phyloP scores from a whole-genome alignment of 2,113 vertebrate genomes.

The Anarrhichthys ocellatus region DNA sequence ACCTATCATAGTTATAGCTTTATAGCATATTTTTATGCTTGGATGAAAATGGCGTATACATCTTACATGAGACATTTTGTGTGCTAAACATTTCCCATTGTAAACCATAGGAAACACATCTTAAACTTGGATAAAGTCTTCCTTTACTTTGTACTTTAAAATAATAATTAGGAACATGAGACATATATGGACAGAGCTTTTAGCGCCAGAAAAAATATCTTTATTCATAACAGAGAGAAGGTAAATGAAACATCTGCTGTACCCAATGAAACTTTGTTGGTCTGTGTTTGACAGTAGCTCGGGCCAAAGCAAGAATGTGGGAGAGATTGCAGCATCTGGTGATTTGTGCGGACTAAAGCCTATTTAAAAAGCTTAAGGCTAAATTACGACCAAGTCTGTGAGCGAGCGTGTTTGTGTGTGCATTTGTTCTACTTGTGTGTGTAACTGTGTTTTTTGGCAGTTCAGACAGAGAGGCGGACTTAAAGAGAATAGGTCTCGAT shows the following conservation, averaged over 20 bases:
- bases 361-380: conserved; percentile 65
- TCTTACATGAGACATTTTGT: not conserved
- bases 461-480: conserved; percentile 31
- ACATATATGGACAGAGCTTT: not conserved
- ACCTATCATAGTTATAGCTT: not conserved
- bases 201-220: conserved; percentile 6
- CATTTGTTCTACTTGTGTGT: conserved; percentile 27
- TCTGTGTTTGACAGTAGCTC: conserved; percentile 51
- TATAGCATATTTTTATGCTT: not conserved
- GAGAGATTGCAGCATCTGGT: conserved; percentile 75
- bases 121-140: not conserved
- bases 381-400: conserved; percentile 52
- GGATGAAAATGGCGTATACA: not conserved
- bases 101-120: not conserved
- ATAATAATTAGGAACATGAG: not conserved
- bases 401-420: conserved; percentile 18
- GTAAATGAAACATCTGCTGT: conserved; percentile 65
- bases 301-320: conserved; percentile 58
- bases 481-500: conserved; percentile 43
- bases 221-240: conserved; percentile 32
- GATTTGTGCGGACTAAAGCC: conserved; percentile 61
- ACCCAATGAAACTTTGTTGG: conserved; percentile 42
- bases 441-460: conserved; percentile 30
- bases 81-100: not conserved
- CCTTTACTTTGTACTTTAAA: not conserved